Base-by-base conservation (phyloP, 2,888 invertebrate species). In the Polydesmus complanatus region DNA sequence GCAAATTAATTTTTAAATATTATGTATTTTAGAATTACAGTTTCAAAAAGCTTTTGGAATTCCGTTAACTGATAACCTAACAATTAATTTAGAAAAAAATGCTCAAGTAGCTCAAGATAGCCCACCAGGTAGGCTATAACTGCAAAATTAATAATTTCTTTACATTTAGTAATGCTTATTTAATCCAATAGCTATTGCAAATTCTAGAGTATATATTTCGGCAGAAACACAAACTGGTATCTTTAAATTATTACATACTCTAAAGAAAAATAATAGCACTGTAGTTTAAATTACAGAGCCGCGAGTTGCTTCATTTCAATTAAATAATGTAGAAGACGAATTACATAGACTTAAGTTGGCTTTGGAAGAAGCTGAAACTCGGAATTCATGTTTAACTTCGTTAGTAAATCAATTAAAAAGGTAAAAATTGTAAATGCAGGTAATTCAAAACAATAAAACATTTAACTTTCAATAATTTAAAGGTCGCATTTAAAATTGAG, bases 371-470 rank as follows among this genome's bases (percentile, higher is more conserved):
- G 56, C 62, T 8, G 48, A 55, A 27, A 61, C 47, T 3, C 21
- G 57, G 1, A 62, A 62, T 23, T n/a, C 49, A 8, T 56, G 26
- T 56, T 57, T 62, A 5, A 55, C 19, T 52, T 22, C 60, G 3
- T 60, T 60, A 14, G 21, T 62, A 21, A 47, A 55, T 26, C 62
- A 62, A 56, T 27, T 62, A 23, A 62, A 62, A 61, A 14, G 60
- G 62, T 62, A 61, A 60, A 56, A 58, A 58, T 23, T 19, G 25
- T 53, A 58, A 26, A 58, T 23, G 25, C n/a, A 37, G 19, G 14
- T 37, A 56, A 56, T 37, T 27, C 8, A 19, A 5, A 53, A 50
- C 52, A 52, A 58, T n/a, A 53, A 25, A 50, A n/a, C n/a, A n/a
- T n/a, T n/a, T 51, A 37, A 18, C 11, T 52, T 58, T 8, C 5